Conservation (phyloP, 2,888 invertebrate species). For the Chaetogeoica ovagalla region DNA sequence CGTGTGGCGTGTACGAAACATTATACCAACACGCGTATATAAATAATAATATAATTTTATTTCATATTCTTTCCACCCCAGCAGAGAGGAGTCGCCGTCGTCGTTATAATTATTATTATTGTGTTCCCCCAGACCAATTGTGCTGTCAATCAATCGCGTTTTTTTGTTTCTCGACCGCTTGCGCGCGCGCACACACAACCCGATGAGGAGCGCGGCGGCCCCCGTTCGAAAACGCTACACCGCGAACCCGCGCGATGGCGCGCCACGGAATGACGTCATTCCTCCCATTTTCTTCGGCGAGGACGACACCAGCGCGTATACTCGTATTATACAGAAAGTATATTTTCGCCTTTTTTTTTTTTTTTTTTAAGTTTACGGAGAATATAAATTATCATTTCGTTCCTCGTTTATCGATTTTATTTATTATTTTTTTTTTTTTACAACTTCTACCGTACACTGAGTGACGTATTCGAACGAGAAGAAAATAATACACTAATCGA, state of each 20-base stretch:
- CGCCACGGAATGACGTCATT: constrained; percentile 19
- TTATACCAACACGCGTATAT: too few relatives aligned
- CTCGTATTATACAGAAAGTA: not conserved
- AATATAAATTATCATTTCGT: too few relatives aligned
- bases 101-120: constrained; percentile 42
- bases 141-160: constrained; percentile 49
- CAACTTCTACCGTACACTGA: too few relatives aligned
- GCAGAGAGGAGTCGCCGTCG: not conserved
- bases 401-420: too few relatives aligned
- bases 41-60: not conserved
- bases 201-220: constrained; percentile 15
- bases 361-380: too few relatives aligned
- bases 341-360: too few relatives aligned
- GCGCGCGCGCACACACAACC: constrained; percentile 14
- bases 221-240: constrained; percentile 33
- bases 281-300: constrained; percentile 19
- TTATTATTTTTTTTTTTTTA: too few relatives aligned
- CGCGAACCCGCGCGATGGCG: constrained; percentile 44
- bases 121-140: constrained; percentile 50
- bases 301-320: constrained; percentile 6
- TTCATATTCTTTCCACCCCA: constrained; percentile 1
- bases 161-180: constrained; percentile 15
- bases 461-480: too few relatives aligned
- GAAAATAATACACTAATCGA: too few relatives aligned
- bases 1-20: too few relatives aligned